These are phyloP conservation scores for Thamnophis sirtalis DNA, from an alignment of 2,113 vertebrate species.

Conservation along the genomic window DNA sequence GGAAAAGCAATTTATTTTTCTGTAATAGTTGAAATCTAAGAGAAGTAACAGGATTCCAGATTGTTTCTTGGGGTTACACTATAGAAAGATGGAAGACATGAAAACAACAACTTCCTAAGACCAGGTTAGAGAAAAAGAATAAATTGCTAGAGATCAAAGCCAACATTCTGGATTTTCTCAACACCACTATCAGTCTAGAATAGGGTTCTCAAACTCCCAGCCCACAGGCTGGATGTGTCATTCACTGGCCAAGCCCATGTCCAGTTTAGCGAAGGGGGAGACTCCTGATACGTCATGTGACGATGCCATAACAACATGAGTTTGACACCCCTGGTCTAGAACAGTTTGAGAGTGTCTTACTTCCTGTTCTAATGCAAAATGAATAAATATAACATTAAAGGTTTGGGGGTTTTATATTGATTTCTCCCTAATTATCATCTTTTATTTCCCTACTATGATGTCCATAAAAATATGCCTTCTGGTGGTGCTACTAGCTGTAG, in stretches of 20 bases:
- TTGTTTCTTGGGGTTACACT: neutral
- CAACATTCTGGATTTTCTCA: neutral
- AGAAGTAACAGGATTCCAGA: neutral
- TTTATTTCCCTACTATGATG: neutral
- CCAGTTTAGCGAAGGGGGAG: too few relatives aligned
- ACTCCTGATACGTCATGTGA: too few relatives aligned
- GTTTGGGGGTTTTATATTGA: neutral
- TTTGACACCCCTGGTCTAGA: neutral
- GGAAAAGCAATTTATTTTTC: slow-evolving; percentile 13
- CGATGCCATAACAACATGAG: too few relatives aligned
- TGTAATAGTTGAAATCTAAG: neutral
- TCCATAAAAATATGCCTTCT: neutral
- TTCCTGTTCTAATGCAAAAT: neutral
- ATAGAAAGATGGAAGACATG: neutral
- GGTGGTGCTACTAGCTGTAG: neutral
- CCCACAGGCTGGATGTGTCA: too few relatives aligned
- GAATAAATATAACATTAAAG: neutral
- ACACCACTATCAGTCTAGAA: neutral
- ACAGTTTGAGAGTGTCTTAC: neutral
- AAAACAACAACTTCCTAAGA: neutral
- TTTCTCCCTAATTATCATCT: neutral
- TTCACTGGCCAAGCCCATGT: too few relatives aligned
- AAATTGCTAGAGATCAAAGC: neutral
- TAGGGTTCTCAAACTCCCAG: too few relatives aligned
- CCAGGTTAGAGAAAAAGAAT: neutral